phyloP scores from a whole-genome alignment of 2,888 invertebrate genomes.

The Meloe dianella region DNA sequence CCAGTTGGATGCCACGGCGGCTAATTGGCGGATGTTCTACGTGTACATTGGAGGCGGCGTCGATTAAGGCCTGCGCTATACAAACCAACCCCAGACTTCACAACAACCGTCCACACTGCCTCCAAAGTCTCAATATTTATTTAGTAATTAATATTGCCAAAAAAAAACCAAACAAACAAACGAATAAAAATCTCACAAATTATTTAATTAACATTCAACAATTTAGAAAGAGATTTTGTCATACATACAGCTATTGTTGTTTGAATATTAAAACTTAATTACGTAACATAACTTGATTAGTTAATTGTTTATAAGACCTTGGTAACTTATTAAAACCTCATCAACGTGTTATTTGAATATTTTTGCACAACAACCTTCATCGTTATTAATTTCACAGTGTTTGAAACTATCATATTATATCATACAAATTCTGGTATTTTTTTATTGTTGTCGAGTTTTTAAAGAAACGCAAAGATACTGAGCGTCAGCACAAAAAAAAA shows the following conservation, averaged over 20 bases:
- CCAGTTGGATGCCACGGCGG: conserved; percentile 49
- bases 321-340: conserved; percentile 31
- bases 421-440: neutral
- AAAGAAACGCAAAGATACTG: neutral
- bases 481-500: neutral
- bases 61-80: conserved; percentile 56
- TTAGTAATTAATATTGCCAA: conserved; percentile 12
- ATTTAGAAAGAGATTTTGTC: neutral
- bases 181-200: neutral
- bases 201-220: conserved; percentile 2
- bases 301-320: conserved; percentile 31
- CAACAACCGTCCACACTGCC: conserved; percentile 53
- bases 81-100: conserved; percentile 46
- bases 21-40: conserved; percentile 60
- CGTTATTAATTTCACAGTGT: conserved; percentile 16
- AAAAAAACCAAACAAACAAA: conserved; percentile 17
- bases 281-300: conserved; percentile 23
- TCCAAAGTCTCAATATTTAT: conserved; percentile 27
- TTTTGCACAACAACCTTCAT: conserved; percentile 25
- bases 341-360: conserved; percentile 28
- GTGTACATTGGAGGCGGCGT: conserved; percentile 58
- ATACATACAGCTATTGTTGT: neutral
- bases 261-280: conserved; percentile 10
- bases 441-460: neutral
- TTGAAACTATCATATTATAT: neutral